Conservation (phyloP, 2,888 invertebrate genomes). For the Serrognathus titanus region DNA sequence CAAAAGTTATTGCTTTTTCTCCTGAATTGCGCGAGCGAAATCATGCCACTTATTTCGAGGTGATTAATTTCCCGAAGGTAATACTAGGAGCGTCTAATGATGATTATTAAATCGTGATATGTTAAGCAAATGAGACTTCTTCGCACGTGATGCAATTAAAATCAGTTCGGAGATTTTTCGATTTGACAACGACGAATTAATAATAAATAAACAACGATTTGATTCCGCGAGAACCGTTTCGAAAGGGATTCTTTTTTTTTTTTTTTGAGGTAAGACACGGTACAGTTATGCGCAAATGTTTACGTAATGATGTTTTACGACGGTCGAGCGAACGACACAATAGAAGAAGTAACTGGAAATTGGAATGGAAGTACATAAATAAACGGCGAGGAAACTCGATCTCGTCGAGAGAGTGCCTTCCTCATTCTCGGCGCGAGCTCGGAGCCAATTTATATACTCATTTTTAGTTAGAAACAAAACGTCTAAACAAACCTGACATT, state of each 20-base stretch:
- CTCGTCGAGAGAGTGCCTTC: slow-evolving; percentile 12
- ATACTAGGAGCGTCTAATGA: too few species aligned
- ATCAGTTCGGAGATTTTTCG: too few species aligned
- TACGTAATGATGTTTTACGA: neutral
- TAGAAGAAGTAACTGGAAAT: slow-evolving; percentile 10
- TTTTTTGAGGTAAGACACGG: neutral
- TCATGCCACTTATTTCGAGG: too few species aligned
- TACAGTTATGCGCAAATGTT: slow-evolving; percentile 1
- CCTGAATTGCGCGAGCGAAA: too few species aligned
- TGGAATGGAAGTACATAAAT: slow-evolving; percentile 18
- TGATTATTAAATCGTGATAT: too few species aligned
- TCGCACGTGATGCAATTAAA: too few species aligned
- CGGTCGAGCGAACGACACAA: slow-evolving; percentile 1
- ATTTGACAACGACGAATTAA: too few species aligned
- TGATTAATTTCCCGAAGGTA: too few species aligned
- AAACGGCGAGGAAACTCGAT: slow-evolving; percentile 20
- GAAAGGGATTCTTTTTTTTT: neutral
- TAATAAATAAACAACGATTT: too few species aligned
- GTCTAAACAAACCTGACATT: slow-evolving; percentile 26
- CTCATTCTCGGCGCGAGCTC: slow-evolving; percentile 17
- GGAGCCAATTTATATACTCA: slow-evolving; percentile 24
- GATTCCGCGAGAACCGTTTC: too few species aligned
- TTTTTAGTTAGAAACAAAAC: slow-evolving; percentile 27
- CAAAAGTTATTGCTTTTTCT: too few species aligned
- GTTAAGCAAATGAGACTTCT: too few species aligned